phyloP scores from a whole-genome alignment of 1,140 invertebrate species.

The Sminthurinus signatus region DNA sequence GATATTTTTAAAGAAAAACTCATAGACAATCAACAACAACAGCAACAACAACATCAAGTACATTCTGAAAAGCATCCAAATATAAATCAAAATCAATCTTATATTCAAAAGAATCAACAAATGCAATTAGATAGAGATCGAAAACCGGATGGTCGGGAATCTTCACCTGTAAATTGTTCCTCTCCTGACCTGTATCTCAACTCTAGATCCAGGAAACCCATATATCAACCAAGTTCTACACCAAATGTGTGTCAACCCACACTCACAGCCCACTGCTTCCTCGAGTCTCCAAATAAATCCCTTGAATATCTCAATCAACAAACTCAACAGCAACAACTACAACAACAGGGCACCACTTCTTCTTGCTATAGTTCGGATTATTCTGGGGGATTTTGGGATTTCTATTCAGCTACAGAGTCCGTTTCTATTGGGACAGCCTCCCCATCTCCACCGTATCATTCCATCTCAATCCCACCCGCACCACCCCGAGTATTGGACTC shows the following conservation, averaged over 20 bases:
- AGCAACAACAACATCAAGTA: conserved; percentile 2
- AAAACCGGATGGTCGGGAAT: conserved; percentile 42
- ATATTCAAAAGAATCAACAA: conserved; percentile 55
- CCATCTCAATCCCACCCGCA: conserved; percentile 14
- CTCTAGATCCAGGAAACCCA: conserved; percentile 35
- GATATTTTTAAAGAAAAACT: conserved; percentile 63
- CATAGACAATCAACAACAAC: conserved; percentile 49
- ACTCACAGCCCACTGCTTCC: conserved; percentile 36
- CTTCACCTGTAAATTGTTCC: conserved; percentile 32
- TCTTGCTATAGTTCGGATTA: conserved; percentile 32
- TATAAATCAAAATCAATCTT: conserved; percentile 63
- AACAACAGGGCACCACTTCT: background rate
- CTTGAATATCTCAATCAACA: conserved; percentile 28
- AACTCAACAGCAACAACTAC: background rate
- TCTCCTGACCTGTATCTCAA: conserved; percentile 28
- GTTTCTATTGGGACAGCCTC: background rate
- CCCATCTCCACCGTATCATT: conserved; percentile 5
- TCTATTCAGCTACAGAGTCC: conserved; percentile 15
- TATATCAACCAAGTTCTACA: conserved; percentile 39
- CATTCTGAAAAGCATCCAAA: too few relatives aligned
- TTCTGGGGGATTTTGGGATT: conserved; percentile 30
- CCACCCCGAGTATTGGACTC: conserved; percentile 24
- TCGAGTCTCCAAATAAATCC: conserved; percentile 30
- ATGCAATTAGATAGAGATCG: background rate
- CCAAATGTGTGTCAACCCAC: conserved; percentile 41